These are phyloP conservation scores for Chloropsis hardwickii DNA, from an alignment of 2,113 vertebrate genomes.

Conservation along the genomic window DNA sequence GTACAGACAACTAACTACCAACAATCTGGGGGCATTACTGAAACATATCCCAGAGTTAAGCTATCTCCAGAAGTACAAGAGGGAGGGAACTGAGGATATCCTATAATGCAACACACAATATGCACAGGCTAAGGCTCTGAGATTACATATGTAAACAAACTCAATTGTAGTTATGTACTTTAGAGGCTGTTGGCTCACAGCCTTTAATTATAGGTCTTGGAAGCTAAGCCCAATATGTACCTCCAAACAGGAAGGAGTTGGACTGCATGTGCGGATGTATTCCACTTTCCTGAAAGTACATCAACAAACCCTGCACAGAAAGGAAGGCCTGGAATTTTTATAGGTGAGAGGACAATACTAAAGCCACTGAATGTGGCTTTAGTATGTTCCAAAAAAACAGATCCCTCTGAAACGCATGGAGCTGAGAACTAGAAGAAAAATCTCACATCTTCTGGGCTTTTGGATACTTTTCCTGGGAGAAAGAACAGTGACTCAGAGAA, in stretches of 20 bases:
- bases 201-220: background rate
- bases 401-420: background rate
- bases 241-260: slow-evolving; percentile 33
- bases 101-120: background rate
- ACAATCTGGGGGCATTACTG: background rate
- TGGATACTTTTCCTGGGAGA: background rate
- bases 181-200: background rate
- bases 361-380: background rate
- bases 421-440: background rate
- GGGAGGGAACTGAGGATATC: slow-evolving; percentile 18
- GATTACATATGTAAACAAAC: slow-evolving; percentile 41
- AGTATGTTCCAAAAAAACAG: background rate
- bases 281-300: slow-evolving; percentile 18
- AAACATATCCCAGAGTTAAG: background rate
- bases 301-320: slow-evolving; percentile 3
- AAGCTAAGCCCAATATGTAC: slow-evolving; percentile 2
- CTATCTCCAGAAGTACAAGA: background rate
- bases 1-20: background rate
- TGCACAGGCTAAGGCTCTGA: background rate
- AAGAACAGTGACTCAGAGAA: background rate
- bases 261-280: background rate
- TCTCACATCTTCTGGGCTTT: background rate
- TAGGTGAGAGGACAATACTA: background rate
- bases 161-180: slow-evolving; percentile 16
- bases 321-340: slow-evolving; percentile 10